Conservation (phyloP, 2,888 invertebrate species). For the Ectropis crepuscularia region DNA sequence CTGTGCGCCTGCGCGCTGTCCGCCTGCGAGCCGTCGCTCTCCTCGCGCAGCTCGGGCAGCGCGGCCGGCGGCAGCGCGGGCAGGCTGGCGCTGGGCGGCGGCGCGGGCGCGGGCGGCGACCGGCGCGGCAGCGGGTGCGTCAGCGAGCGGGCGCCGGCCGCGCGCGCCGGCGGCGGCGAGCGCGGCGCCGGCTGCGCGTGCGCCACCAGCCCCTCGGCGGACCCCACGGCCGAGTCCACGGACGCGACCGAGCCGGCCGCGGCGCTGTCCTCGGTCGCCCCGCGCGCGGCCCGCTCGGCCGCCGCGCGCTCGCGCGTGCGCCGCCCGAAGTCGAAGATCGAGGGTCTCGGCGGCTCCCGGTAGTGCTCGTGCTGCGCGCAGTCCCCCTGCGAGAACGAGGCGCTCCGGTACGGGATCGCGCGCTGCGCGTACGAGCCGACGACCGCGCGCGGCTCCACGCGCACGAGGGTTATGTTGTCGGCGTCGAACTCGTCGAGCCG, state of each 20-base stretch:
- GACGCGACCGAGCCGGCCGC: conserved; percentile 83
- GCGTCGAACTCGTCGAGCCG: conserved; percentile 78
- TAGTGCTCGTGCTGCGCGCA: conserved; percentile 86
- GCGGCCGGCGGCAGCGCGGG: conserved; percentile 74
- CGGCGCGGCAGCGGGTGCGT: conserved; percentile 81
- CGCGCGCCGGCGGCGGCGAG: conserved; percentile 74
- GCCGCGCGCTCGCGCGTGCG: conserved; percentile 56
- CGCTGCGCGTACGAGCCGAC: conserved; percentile 87
- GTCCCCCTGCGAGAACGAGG: conserved; percentile 95
- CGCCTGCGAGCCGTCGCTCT: conserved; percentile 81
- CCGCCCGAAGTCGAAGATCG: conserved; percentile 76
- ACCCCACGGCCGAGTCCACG: conserved; percentile 85
- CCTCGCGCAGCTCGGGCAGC: conserved; percentile 77
- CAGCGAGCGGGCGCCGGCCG: conserved; percentile 77
- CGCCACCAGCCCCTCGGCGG: conserved; percentile 82
- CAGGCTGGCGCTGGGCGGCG: conserved; percentile 68
- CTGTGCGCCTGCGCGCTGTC: conserved; percentile 81
- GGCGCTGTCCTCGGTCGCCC: conserved; percentile 70
- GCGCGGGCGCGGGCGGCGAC: conserved; percentile 69
- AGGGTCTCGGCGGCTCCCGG: conserved; percentile 66
- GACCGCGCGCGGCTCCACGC: conserved; percentile 85
- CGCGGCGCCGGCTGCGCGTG: conserved; percentile 74
- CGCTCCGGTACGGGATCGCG: conserved; percentile 91
- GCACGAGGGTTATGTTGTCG: conserved; percentile 79
- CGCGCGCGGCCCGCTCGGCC: conserved; percentile 55